Base-by-base conservation (phyloP, 2,797 vertebrate species). In the Brachyrhaphis roseni region DNA sequence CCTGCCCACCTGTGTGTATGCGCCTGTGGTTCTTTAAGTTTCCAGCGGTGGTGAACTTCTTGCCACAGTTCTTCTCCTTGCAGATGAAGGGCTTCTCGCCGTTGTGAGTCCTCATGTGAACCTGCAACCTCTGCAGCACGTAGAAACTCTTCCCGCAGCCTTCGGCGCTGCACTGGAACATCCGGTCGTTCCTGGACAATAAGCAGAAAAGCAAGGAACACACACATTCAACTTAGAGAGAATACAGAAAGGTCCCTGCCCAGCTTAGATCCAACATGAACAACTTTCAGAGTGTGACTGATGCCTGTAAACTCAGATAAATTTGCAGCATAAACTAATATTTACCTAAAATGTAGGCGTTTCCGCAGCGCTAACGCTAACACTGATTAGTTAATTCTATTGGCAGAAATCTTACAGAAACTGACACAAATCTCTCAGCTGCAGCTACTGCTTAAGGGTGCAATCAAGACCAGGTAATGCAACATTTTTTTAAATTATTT, bases 81-180 rank as follows among this genome's bases (percentile, higher is more conserved):
- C 98, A 99, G 90, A 97, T 96, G 90, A 98, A 99, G 49, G 98
- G 98, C 84, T 99, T 99, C 93, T 99, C 98, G 7, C 98, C 98
- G 20, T 98, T 99, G 91, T 99, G 98, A 31, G 97, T 99, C 90
- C 98, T 96, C 98, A 99, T 99, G 95, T 99, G 98, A 66, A 99
- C 98, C 91, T 99, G 99, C 87, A 99, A 94, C 90, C 98, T 95
- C 95, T 99, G 98, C 39, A 99, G 95, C 78, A 99, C 98, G 1
- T 98, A 99, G 95, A 99, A 99, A 78, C 98, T 99, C 94, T 99
- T 99, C 64, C 98, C 98, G 90, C 98, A 99, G 81, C 98, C 98
- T 92, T 99, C 98, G 3, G 97, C 97, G 20, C 96, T 95, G 53
- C 98, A 99, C 87, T 95, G 95, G 93, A 98, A 99, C 86, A 97